Evolutionary conservation across 2,113 vertebrate species (phyloP).

Genomic region (Narcine bancroftii): DNA sequence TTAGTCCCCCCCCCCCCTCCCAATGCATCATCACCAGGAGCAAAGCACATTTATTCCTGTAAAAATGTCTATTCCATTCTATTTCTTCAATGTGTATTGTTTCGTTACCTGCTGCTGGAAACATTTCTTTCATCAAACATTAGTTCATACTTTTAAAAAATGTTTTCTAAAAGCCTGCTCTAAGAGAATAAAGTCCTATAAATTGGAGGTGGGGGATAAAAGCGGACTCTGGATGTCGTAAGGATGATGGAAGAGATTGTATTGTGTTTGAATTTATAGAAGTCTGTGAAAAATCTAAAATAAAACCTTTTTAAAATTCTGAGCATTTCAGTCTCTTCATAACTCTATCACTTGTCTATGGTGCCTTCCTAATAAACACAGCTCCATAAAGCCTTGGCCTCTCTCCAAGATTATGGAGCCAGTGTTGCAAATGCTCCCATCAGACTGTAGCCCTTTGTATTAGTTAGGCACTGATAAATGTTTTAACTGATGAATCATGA

Average conservation of each 20-base stretch:
- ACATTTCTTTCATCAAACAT: background rate
- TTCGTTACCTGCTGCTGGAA: background rate
- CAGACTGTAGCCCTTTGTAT: background rate
- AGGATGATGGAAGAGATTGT: no score
- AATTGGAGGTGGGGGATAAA: no score
- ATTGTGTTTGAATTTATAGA: no score
- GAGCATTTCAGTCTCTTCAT: background rate
- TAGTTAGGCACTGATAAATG: background rate
- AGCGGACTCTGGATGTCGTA: no score
- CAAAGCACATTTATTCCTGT: background rate
- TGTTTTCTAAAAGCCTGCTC: background rate
- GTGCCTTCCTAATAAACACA: background rate
- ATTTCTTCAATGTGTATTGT: background rate
- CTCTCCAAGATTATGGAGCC: background rate
- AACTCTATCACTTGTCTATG: background rate
- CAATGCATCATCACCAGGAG: background rate
- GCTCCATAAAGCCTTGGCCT: background rate
- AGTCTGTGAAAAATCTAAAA: no score
- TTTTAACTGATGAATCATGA: background rate
- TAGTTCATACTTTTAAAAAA: background rate
- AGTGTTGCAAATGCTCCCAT: background rate
- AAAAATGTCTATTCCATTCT: background rate
- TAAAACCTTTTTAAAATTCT: no score
- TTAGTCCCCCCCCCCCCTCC: background rate
- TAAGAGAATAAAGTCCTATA: no score